A percentile compares a stretch with the other conserved stretches of the same genome.
These are phyloP conservation scores for Henricia sp. DNA, from an alignment of 53 echinoderm and acorn worm species.

Conservation along the genomic window DNA sequence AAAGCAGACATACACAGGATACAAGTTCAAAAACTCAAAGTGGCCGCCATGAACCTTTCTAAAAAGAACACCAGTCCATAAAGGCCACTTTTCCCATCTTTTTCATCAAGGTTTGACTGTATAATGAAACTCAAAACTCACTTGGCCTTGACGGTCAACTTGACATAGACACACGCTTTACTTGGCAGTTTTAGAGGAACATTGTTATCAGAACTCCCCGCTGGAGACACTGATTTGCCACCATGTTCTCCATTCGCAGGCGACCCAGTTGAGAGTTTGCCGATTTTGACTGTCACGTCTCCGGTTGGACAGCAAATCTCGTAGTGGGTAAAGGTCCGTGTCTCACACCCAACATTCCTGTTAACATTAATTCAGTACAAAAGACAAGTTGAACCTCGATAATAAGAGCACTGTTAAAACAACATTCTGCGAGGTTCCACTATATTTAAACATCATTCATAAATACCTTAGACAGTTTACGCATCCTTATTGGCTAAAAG, in stretches of 20 bases:
- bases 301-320: slow-evolving; percentile 38
- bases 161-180: background rate
- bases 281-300: background rate
- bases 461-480: too few species aligned
- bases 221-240: background rate
- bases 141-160: slow-evolving; percentile 23
- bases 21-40: too few species aligned
- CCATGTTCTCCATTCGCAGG: background rate
- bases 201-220: background rate
- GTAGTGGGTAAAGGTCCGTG: slow-evolving; percentile 14
- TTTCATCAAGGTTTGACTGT: background rate
- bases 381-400: too few species aligned
- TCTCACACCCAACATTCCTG: slow-evolving; percentile 20
- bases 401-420: too few species aligned
- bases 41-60: too few species aligned
- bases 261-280: background rate
- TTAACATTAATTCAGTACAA: too few species aligned
- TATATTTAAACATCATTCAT: too few species aligned
- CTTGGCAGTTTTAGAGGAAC: slow-evolving; percentile 5
- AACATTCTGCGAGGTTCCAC: too few species aligned
- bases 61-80: too few species aligned
- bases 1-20: too few species aligned
- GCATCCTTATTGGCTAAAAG: too few species aligned
- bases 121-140: background rate
- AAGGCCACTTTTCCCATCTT: too few species aligned